Base-by-base conservation (phyloP, 2,888 invertebrate species). In the Euphydryas editha region DNA sequence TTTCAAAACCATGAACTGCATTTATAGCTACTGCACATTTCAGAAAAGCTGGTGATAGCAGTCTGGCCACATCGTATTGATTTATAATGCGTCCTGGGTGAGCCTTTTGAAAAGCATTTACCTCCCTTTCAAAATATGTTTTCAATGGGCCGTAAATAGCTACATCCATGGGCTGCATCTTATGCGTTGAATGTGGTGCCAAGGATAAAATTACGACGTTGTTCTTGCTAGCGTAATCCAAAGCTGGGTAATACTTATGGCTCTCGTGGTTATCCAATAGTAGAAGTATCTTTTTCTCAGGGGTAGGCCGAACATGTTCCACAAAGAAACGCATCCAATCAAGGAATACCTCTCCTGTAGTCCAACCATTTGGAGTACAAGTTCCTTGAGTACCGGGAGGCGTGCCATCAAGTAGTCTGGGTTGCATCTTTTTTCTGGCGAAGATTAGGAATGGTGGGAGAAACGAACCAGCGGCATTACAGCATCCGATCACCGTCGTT, bases 391-490 rank as follows among this genome's bases (percentile, higher is more conserved):
- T 71, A 7, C 74, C 77, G 60, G 78, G 74, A 58, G 77, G 78
- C 17, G 75, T 73, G 37, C 76, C 78, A 72, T 78, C 76, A 57
- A 79, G 71, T 63, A 78, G 75, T 67, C 75, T 66, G 44, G 67
- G 71, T 66, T 74, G 63, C 78, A 78, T 78, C 68, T 75, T 74
- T 72, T 80, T 80, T 64, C 80, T 71, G 1, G 73, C 73, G 61
- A 80, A 81, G 68, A 82, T 79, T 36, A 82, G 66, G 65, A 76
- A 77, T 44, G 80, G 81, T 71, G 81, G 80, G 30, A 81, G 62
- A 73, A 78, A 81, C 20, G 73, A 72, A 46, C 78, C 80, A 64
- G 64, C 54, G 51, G 78, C 77, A 74, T 75, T 79, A 69, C 75
- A 78, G 59, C 76, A 77, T 54, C 76, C 68, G 15, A 78, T 68